Evolutionary conservation across 2,888 invertebrate species (phyloP).

Genomic region (Ectobius pallidus): DNA sequence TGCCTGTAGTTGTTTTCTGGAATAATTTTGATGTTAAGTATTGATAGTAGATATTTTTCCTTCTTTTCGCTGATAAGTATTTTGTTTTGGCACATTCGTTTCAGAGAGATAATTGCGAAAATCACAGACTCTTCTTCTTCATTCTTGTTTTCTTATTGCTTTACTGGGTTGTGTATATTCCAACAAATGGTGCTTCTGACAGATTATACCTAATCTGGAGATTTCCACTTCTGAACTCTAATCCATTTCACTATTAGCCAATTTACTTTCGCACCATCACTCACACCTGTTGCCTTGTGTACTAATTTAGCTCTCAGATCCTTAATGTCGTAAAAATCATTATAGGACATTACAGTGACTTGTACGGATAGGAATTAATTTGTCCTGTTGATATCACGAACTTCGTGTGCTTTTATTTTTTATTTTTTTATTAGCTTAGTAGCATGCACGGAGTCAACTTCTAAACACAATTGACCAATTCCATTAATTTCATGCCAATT

Average conservation of each 20-base stretch:
- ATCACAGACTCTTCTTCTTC: neutral
- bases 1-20: neutral
- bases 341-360: neutral
- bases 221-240: neutral
- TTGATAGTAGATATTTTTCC: neutral
- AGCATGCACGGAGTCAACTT: neutral
- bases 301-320: neutral
- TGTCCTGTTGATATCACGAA: neutral
- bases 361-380: neutral
- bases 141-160: neutral
- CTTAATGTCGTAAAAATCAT: neutral
- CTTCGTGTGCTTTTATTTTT: neutral
- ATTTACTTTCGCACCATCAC: neutral
- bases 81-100: conserved; percentile 1
- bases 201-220: neutral
- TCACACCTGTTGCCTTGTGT: neutral
- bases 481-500: neutral
- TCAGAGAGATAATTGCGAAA: neutral
- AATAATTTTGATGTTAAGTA: neutral
- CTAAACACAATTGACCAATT: neutral
- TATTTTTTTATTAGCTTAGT: neutral
- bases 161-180: neutral
- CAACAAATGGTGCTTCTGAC: neutral
- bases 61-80: conserved; percentile 1
- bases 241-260: neutral